Evolutionary conservation across 2,797 vertebrate species (phyloP).

Genomic region (Yasuhikotakia modesta): DNA sequence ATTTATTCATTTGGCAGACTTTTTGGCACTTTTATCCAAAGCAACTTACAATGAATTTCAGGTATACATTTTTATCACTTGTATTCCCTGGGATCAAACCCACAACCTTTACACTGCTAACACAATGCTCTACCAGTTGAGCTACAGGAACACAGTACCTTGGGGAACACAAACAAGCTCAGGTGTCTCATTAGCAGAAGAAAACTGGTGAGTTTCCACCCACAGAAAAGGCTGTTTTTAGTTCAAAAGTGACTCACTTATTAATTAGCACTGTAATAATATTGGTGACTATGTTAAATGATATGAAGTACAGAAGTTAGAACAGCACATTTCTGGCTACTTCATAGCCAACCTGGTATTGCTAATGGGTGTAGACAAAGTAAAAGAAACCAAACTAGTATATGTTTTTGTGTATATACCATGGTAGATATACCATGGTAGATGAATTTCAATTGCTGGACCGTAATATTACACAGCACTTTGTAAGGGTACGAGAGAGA

Average conservation of each 20-base stretch:
- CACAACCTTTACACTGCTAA: too few species aligned
- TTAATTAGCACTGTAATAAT: not conserved
- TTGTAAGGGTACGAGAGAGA: slow-evolving; percentile 20
- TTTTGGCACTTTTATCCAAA: too few species aligned
- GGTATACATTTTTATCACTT: too few species aligned
- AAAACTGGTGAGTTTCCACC: not conserved
- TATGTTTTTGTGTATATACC: not conserved
- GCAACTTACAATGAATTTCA: too few species aligned
- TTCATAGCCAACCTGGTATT: not conserved
- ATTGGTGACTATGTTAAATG: not conserved
- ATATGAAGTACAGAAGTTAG: not conserved
- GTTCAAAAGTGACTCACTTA: not conserved
- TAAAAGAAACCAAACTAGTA: too few species aligned
- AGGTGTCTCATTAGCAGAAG: not conserved
- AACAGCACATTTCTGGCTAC: not conserved
- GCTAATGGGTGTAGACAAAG: not conserved
- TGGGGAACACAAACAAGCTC: not conserved
- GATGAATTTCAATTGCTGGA: not conserved
- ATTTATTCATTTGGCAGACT: too few species aligned
- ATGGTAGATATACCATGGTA: not conserved
- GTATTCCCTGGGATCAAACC: too few species aligned
- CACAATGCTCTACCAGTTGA: too few species aligned
- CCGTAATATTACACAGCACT: slow-evolving; percentile 1
- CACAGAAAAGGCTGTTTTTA: not conserved
- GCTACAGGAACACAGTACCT: too few species aligned